A percentile compares a stretch with the other conserved stretches of the same genome.
Evolutionary conservation across 2,888 invertebrate species (phyloP).

Genomic region (Callyntrura guangdongensis): DNA sequence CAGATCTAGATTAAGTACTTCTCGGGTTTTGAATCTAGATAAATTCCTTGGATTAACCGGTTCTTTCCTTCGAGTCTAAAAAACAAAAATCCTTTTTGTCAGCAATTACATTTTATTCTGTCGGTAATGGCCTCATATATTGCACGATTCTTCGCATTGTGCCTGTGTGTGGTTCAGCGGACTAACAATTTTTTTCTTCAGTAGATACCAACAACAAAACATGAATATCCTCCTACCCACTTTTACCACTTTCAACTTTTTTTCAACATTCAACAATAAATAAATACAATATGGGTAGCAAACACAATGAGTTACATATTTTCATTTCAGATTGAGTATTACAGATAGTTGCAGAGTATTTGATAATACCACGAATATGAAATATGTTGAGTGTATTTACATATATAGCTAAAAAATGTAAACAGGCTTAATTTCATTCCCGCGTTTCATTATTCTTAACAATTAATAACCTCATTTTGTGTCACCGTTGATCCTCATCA

Average conservation of each 20-base stretch:
- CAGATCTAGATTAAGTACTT: constrained; percentile 76
- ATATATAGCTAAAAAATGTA: neutral
- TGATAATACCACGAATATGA: no score
- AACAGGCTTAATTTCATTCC: neutral
- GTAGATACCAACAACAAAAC: no score
- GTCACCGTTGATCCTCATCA: constrained; percentile 22
- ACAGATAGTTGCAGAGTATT: no score
- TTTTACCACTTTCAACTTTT: constrained; percentile 14
- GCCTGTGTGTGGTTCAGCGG: constrained; percentile 74
- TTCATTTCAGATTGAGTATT: neutral
- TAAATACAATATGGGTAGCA: neutral
- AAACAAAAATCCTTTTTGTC: constrained; percentile 59
- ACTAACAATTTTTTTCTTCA: neutral
- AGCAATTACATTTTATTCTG: constrained; percentile 69
- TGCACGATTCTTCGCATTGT: neutral
- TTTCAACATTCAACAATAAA: neutral
- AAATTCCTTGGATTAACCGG: constrained; percentile 79
- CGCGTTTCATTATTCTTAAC: neutral
- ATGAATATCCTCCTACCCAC: neutral
- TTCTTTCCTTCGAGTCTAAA: constrained; percentile 66
- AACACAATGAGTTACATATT: neutral
- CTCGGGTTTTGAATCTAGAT: constrained; percentile 74
- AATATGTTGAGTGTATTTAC: neutral
- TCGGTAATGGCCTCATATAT: constrained; percentile 43
- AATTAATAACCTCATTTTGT: constrained; percentile 25